Conservation (phyloP, 1,140 invertebrate genomes). For the Neodiprion virginianus region DNA sequence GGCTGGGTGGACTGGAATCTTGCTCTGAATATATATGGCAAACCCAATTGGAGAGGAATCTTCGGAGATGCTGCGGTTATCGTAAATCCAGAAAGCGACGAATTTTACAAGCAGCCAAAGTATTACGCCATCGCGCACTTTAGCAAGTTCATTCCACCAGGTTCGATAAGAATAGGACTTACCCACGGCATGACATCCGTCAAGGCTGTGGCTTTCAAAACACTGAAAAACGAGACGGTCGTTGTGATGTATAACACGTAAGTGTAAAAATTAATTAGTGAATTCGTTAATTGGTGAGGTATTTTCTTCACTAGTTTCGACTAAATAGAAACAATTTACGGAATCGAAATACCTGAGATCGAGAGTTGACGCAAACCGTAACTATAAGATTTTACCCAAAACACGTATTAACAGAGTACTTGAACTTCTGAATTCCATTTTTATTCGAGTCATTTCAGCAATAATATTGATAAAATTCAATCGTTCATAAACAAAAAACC, state of each 20-base stretch:
- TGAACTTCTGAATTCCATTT: background rate
- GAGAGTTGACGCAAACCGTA: background rate
- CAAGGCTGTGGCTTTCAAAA: constrained; percentile 56
- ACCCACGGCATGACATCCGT: constrained; percentile 30
- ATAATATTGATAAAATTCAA: no score
- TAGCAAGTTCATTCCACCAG: constrained; percentile 66
- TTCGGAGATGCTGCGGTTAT: constrained; percentile 74
- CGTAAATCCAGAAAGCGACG: constrained; percentile 62
- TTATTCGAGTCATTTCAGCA: no score
- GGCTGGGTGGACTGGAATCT: constrained; percentile 83
- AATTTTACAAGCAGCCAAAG: constrained; percentile 79
- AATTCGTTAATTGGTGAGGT: background rate
- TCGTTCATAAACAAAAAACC: no score
- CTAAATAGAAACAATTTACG: background rate
- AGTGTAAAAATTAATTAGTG: constrained; percentile 22
- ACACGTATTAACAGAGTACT: background rate
- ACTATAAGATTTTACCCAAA: background rate
- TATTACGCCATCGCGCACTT: constrained; percentile 78
- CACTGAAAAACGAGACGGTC: constrained; percentile 60
- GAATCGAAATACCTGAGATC: background rate
- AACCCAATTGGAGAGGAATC: constrained; percentile 74
- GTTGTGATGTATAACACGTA: constrained; percentile 63
- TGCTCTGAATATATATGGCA: constrained; percentile 69
- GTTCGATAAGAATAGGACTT: constrained; percentile 53
- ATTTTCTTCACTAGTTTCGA: background rate